Conservation (phyloP, 1,140 invertebrate species). For the Holotrichia oblita region DNA sequence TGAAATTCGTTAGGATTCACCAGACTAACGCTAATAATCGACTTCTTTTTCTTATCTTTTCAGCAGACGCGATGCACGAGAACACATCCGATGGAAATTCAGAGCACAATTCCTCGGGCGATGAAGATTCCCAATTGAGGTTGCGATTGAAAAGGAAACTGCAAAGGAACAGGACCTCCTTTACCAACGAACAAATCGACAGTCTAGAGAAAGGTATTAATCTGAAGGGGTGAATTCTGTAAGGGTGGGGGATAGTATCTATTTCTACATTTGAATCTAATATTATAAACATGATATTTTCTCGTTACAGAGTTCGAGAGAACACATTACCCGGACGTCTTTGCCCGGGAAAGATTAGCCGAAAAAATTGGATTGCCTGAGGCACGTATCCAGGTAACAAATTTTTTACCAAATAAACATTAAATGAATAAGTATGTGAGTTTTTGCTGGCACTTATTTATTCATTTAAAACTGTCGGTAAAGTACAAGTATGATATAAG, state of each 20-base stretch:
- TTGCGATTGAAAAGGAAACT: conserved; percentile 94
- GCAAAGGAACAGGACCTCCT: conserved; percentile 97
- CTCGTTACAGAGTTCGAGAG: conserved; percentile 70
- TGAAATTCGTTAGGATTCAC: conserved; percentile 20
- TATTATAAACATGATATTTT: conserved; percentile 23
- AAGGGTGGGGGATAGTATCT: no score
- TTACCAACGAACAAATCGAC: conserved; percentile 99
- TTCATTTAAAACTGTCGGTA: conserved; percentile 14
- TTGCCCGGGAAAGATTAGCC: conserved; percentile 93
- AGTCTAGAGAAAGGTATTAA: conserved; percentile 93
- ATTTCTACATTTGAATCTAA: background rate
- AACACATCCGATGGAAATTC: conserved; percentile 79
- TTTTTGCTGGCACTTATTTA: background rate
- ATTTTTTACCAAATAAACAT: conserved; percentile 54
- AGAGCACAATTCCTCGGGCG: conserved; percentile 80
- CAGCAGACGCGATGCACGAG: conserved; percentile 65
- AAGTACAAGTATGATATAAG: background rate
- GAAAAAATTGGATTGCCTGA: conserved; percentile 97
- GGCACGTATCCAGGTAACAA: conserved; percentile 93
- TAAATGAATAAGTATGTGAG: conserved; percentile 23
- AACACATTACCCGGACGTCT: conserved; percentile 94
- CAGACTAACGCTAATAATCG: background rate
- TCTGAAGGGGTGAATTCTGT: background rate
- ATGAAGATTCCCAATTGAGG: conserved; percentile 86
- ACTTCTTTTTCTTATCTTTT: conserved; percentile 46